Percentiles rank a stretch among this genome's conserved stretches.
These are phyloP conservation scores for Patagioenas fasciata DNA, from an alignment of 2,113 vertebrate genomes.

Conservation along the genomic window DNA sequence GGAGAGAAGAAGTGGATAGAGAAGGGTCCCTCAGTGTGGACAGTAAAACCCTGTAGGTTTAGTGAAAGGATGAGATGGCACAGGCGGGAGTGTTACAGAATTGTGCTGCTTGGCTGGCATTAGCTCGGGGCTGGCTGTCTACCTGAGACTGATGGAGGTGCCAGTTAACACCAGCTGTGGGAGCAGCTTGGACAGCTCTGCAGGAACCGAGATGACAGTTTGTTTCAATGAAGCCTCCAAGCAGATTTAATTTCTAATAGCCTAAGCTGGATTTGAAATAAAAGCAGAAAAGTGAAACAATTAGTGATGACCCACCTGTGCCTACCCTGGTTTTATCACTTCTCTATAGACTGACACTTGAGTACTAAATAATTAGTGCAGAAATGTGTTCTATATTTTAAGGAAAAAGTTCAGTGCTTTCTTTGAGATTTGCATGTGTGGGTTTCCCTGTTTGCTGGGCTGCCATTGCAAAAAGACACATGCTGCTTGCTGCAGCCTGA, in stretches of 20 bases:
- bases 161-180: background rate
- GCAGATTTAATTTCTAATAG: background rate
- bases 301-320: background rate
- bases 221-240: background rate
- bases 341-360: background rate
- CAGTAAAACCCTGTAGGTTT: background rate
- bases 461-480: background rate
- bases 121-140: background rate
- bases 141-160: background rate
- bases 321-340: background rate
- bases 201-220: background rate
- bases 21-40: background rate
- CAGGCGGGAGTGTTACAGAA: background rate
- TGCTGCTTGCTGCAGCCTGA: background rate
- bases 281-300: background rate
- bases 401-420: background rate
- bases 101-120: fast-evolving
- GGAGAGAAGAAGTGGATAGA: background rate
- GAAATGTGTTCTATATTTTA: background rate
- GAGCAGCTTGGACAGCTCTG: background rate
- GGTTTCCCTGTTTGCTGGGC: background rate
- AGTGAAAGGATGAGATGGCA: background rate
- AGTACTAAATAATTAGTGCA: background rate
- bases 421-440: background rate
- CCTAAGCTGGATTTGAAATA: background rate